Evolutionary conservation across 2,113 vertebrate genomes (phyloP), one percentile per base, ranked within the genome.

Genomic region (rabbit (Oryctolagus cuniculus)): DNA sequence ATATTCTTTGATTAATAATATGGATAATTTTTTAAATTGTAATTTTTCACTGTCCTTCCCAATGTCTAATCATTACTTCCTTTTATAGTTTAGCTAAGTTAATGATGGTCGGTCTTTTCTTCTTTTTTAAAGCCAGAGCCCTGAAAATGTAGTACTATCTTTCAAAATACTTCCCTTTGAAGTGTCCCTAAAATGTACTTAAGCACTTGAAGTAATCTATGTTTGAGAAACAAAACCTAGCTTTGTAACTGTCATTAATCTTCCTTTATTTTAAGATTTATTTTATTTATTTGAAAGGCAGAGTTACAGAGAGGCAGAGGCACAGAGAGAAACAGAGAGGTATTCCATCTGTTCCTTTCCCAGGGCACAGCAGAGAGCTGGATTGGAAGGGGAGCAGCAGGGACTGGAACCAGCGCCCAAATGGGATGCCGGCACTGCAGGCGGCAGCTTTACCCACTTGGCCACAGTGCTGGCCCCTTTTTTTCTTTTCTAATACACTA

Each of bases 401-500:
- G 44, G 44, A 44, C 44, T 44, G 6, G 44, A 44, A 44, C 44
- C 44, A 6, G 44, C 44, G 44, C 44, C 44, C 44, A 44, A 44
- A 44, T 44, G 44, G 44, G 44, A 44, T 44, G 44, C 44, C 6
- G 44, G 44, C 44, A 44, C 44, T 44, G 44, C 44, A 44, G 44
- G 44, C 44, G 6, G 44, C 6, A 44, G 44, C 44, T 44, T 44
- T 44, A 44, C 44, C 44, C 44, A 44, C 44, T 44, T 44, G 44
- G 44, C 44, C 44, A 44, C 44, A 44, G 44, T 44, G 44, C 44
- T 44, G 44, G 44, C 44, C 44, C 44, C 44, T 6, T 44, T 6
- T 22, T 79, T 85, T 82, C 66, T 78, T 90, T 95, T 75, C 93
- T 80, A 96, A 66, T 22, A 87, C 36, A 81, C 51, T 93, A 34